A percentile compares a stretch with the other conserved stretches of the same genome.
Conservation (phyloP, 2,113 vertebrate species). For the Hippolais icterina region DNA sequence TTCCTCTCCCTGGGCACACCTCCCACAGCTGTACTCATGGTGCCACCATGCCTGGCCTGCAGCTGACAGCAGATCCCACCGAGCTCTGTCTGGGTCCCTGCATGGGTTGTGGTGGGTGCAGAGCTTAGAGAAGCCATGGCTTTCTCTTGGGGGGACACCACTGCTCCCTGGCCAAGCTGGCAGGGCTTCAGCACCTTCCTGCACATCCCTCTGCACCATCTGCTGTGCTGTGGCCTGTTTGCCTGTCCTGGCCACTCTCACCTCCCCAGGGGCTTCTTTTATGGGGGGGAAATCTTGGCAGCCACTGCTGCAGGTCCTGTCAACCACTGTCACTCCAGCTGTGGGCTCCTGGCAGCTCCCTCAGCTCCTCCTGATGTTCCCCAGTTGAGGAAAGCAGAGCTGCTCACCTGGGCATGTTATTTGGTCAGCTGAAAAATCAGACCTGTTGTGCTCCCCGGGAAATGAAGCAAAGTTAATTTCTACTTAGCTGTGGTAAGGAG, state of each 20-base stretch:
- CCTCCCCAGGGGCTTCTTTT: neutral
- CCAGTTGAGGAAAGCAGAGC: neutral
- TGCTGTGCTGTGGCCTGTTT: neutral
- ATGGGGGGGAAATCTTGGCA: neutral
- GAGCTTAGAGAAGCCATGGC: neutral
- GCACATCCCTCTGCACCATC: neutral
- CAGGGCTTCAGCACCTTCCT: neutral
- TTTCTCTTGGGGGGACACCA: neutral
- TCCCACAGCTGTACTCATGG: neutral
- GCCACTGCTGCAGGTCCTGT: neutral
- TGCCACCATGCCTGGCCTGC: neutral
- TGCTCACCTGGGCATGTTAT: accelerated
- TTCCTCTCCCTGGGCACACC: neutral
- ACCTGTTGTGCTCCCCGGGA: neutral
- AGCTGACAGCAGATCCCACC: neutral
- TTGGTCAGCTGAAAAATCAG: neutral
- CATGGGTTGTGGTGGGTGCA: neutral
- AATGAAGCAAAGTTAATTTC: neutral
- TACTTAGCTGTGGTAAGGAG: neutral
- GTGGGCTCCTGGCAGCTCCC: neutral
- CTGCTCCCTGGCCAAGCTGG: neutral
- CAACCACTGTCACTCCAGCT: neutral
- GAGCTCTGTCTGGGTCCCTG: neutral
- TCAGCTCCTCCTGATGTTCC: neutral
- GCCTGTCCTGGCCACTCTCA: neutral